Conservation (phyloP, 2,888 invertebrate species). For the Cerastoderma edule region DNA sequence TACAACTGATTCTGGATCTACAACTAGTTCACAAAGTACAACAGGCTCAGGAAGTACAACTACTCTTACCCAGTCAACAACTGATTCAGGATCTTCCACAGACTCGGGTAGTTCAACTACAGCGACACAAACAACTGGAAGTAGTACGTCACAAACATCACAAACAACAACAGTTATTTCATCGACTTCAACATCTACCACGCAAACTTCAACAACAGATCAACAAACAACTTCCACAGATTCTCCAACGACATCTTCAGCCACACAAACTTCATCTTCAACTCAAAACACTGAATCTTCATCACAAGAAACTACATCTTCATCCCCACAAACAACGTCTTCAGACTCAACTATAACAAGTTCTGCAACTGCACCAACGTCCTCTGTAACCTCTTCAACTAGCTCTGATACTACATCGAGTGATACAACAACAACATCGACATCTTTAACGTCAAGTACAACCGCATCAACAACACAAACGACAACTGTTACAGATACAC, state of each 20-base stretch:
- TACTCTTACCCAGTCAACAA: not conserved
- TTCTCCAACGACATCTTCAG: not conserved
- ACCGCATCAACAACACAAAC: constrained; percentile 1
- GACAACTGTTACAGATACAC: not conserved
- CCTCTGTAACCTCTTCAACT: not conserved
- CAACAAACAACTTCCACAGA: not conserved
- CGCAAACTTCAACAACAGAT: not conserved
- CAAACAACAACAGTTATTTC: not conserved
- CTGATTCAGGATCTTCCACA: not conserved
- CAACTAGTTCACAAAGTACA: not conserved
- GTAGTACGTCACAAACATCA: not conserved
- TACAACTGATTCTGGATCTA: not conserved
- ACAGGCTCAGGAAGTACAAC: not conserved
- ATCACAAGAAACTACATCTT: not conserved
- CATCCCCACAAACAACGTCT: not conserved
- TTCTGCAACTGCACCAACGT: not conserved
- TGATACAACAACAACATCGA: not conserved
- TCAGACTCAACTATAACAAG: not conserved
- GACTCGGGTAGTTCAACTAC: not conserved
- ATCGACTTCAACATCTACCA: not conserved
- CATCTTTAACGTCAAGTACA: not conserved
- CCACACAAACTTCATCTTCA: not conserved
- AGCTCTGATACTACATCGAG: not conserved
- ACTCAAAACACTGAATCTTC: not conserved
- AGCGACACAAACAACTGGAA: not conserved